These are phyloP conservation scores for Eubasilissa regina DNA, from an alignment of 1,140 invertebrate species.

Conservation along the genomic window DNA sequence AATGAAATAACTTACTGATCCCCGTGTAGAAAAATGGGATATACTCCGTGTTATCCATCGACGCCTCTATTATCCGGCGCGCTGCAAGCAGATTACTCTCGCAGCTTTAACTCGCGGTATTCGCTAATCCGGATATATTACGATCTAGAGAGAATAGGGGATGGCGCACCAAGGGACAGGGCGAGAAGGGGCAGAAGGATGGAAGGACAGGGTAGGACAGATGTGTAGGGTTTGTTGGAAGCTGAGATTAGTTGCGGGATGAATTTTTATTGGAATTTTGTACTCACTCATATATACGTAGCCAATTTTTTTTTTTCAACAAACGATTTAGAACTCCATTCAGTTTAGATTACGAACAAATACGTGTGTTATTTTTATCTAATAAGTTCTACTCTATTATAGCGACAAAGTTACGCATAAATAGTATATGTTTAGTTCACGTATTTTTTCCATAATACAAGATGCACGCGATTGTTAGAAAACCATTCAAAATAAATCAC, in stretches of 20 bases:
- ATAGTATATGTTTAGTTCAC: too few species aligned
- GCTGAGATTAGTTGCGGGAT: constrained; percentile 14
- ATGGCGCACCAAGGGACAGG: constrained; percentile 1
- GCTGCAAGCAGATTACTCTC: constrained; percentile 48
- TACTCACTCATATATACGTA: background rate
- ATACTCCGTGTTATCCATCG: constrained; percentile 7
- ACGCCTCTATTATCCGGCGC: constrained; percentile 24
- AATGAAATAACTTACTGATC: background rate
- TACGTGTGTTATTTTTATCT: too few species aligned
- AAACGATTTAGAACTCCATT: too few species aligned
- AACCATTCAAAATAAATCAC: too few species aligned
- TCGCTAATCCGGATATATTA: constrained; percentile 60
- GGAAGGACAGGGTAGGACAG: background rate
- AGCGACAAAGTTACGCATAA: too few species aligned
- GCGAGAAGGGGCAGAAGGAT: background rate
- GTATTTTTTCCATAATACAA: too few species aligned
- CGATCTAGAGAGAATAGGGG: constrained; percentile 22
- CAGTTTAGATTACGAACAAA: too few species aligned
- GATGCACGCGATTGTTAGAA: too few species aligned
- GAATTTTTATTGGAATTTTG: constrained; percentile 1
- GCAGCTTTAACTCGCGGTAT: constrained; percentile 38
- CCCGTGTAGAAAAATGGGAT: background rate
- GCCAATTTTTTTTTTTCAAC: too few species aligned
- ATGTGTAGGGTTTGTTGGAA: constrained; percentile 11
- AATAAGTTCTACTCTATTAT: too few species aligned